These are phyloP conservation scores for Ceratothoa steindachneri DNA, from an alignment of 2,888 invertebrate genomes.

Conservation along the genomic window DNA sequence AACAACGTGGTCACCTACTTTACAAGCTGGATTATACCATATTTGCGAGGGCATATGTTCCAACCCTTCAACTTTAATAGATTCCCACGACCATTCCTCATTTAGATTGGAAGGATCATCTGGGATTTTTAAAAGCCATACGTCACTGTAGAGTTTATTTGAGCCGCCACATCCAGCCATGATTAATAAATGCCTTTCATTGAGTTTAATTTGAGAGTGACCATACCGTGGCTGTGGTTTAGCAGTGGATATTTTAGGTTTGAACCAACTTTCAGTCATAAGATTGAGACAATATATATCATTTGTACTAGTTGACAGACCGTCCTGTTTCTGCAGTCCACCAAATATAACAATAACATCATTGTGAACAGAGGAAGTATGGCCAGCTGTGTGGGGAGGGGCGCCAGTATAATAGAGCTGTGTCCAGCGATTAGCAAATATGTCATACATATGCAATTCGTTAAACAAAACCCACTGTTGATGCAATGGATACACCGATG, in stretches of 20 bases:
- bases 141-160: slow-evolving; percentile 78
- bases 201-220: slow-evolving; percentile 81
- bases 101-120: slow-evolving; percentile 58
- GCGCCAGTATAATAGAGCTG: slow-evolving; percentile 47
- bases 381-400: slow-evolving; percentile 84
- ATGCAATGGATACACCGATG: slow-evolving; percentile 74
- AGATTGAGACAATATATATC: slow-evolving; percentile 86
- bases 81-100: slow-evolving; percentile 62
- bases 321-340: slow-evolving; percentile 55
- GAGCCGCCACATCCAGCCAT: slow-evolving; percentile 83
- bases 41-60: slow-evolving; percentile 78
- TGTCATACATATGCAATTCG: slow-evolving; percentile 65
- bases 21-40: slow-evolving; percentile 91
- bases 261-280: slow-evolving; percentile 69
- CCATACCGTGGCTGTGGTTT: slow-evolving; percentile 82
- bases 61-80: slow-evolving; percentile 69
- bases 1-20: slow-evolving; percentile 68
- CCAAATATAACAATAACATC: slow-evolving; percentile 81
- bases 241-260: slow-evolving; percentile 65
- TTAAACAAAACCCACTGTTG: slow-evolving; percentile 81
- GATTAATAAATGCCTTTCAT: slow-evolving; percentile 71
- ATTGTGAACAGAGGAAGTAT: slow-evolving; percentile 80
- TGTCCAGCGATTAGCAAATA: slow-evolving; percentile 70
- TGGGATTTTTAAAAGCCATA: slow-evolving; percentile 82
- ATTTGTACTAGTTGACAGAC: slow-evolving; percentile 58